Evolutionary conservation across 2,113 vertebrate genomes (phyloP).

Genomic region (Tyto alba): DNA sequence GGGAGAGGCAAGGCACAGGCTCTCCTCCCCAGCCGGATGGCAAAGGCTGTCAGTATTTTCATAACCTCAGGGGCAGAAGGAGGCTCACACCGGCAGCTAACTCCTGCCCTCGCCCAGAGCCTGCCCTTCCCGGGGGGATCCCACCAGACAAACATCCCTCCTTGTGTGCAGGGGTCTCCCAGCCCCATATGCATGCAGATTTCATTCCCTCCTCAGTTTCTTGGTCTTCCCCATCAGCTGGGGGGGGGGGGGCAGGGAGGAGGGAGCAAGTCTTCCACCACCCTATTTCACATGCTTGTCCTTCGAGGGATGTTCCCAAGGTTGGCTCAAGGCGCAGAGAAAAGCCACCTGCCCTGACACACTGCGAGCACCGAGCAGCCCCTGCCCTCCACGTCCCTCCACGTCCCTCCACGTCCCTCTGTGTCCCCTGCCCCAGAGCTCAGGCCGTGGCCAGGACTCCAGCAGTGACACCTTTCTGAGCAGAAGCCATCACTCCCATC

Average conservation of each 20-base stretch:
- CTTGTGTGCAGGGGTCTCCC: rapidly evolving
- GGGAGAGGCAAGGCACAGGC: background rate
- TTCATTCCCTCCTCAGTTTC: background rate
- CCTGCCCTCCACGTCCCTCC: background rate
- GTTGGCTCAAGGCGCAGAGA: background rate
- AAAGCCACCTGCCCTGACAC: background rate
- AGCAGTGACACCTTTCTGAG: background rate
- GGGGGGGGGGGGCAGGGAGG: too few relatives aligned
- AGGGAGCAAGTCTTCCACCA: rapidly evolving
- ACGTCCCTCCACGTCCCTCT: too few relatives aligned
- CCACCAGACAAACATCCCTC: background rate
- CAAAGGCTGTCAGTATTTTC: background rate
- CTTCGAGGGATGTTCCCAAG: background rate
- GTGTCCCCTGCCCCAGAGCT: background rate
- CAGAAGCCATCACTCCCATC: rapidly evolving
- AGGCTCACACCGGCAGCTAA: rapidly evolving
- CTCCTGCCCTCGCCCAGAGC: background rate
- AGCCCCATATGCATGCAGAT: too few relatives aligned
- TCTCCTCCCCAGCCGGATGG: background rate
- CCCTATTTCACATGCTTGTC: rapidly evolving
- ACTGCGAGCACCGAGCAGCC: rapidly evolving
- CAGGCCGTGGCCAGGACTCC: rapidly evolving
- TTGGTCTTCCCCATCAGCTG: background rate
- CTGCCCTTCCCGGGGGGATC: background rate
- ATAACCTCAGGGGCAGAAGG: background rate